Evolutionary conservation across 2,888 invertebrate species (phyloP), one percentile per base, ranked within the genome.

Genomic region (Stenolophus ochropezus): DNA sequence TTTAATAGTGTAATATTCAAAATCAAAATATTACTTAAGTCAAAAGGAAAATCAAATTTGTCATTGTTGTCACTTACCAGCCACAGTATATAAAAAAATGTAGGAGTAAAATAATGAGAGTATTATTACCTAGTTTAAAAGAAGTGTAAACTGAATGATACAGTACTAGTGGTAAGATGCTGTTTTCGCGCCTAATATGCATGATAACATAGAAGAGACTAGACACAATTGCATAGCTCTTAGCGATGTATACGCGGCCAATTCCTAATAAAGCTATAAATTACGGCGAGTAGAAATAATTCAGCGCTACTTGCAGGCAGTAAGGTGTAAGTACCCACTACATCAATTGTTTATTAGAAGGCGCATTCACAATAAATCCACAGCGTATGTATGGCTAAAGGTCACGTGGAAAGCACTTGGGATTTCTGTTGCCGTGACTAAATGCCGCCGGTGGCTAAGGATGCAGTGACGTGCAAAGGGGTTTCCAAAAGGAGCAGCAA

Each of bases 321-420:
- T 77, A 76, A 69, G 65, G 65, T 33, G 65, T 69, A 69, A 74
- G 73, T 49, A 73, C 73, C 33, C 53, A 58, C 76, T 61, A 65
- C 78, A 78, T 78, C 58, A 78, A 78, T 65, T 61, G 51, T 78
- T 78, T 78, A 78, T 78, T 78, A 78, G 51, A 78, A 78, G 61
- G 78, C 65, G 61, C 61, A 65, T 78, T 78, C 78, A 65, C 61
- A 51, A 65, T 78, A 61, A 78, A 78, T 78, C 78, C 53, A 78
- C 47, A 61, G 23, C 42, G 56, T 76, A 76, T 76, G 56, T 76
- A 76, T 56, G 56, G 47, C 65, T 78, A 58, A 78, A 65, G 78
- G 78, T 78, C 78, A 78, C 61, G 78, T 61, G 76, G 16, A 76
- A 76, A 76, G 76, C 76, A 53, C 76, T 58, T 76, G 56, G 76